phyloP scores from a whole-genome alignment of 2,113 vertebrate species.

The Ptilorrhoa leucosticta region DNA sequence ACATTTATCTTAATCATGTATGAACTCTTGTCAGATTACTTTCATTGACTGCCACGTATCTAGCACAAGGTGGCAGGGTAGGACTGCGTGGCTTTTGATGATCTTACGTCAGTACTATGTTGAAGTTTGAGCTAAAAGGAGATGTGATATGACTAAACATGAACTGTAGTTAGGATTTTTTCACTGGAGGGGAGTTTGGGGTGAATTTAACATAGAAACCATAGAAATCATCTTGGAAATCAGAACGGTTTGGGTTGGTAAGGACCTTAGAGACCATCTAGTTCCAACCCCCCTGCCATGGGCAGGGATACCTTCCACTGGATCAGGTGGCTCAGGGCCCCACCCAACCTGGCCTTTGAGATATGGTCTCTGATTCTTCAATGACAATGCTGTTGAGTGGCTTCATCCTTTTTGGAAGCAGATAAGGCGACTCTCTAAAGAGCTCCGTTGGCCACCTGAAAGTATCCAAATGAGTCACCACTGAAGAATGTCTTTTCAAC shows the following conservation, averaged over 20 bases:
- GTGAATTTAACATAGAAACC: background rate
- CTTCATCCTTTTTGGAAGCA: background rate
- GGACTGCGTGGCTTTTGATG: background rate
- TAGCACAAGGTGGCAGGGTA: background rate
- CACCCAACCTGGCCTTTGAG: background rate
- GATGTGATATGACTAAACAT: background rate
- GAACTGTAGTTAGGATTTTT: background rate
- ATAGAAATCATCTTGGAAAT: background rate
- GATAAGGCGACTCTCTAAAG: background rate
- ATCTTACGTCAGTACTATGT: background rate
- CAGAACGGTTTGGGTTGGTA: background rate
- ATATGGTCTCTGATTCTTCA: rapidly evolving
- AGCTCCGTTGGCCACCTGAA: background rate
- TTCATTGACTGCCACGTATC: background rate
- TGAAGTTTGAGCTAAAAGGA: background rate
- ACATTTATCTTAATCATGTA: background rate
- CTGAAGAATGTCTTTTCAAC: background rate
- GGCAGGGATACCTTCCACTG: background rate
- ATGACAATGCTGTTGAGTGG: background rate
- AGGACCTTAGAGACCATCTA: background rate
- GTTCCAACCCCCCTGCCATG: background rate
- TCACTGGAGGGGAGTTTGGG: background rate
- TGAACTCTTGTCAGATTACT: background rate
- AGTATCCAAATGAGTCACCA: background rate
- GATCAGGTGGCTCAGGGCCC: background rate